Percentiles rank a stretch among this genome's conserved stretches.
phyloP scores from a whole-genome alignment of 2,888 invertebrate genomes.

The Anaspis maculata region DNA sequence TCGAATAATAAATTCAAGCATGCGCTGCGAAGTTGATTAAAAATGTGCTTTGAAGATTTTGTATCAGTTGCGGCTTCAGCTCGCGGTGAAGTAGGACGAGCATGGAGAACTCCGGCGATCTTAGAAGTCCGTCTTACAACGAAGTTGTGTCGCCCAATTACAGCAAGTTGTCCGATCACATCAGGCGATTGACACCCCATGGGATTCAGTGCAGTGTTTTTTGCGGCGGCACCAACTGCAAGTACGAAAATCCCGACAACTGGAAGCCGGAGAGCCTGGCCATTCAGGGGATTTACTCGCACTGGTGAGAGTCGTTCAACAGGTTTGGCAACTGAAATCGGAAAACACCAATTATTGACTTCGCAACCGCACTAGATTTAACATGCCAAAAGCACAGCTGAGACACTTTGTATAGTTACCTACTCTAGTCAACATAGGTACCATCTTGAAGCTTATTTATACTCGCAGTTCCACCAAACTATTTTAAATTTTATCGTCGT shows the following conservation, averaged over 20 bases:
- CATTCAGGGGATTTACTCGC: slow-evolving; percentile 73
- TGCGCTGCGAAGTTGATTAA: slow-evolving; percentile 25
- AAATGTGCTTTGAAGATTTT: slow-evolving; percentile 23
- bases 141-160: slow-evolving; percentile 41
- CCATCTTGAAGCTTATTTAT: no score
- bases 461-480: no score
- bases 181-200: slow-evolving; percentile 58
- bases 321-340: background rate
- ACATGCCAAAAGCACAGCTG: no score
- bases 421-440: no score
- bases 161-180: slow-evolving; percentile 47
- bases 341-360: no score
- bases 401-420: no score
- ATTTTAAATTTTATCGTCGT: no score
- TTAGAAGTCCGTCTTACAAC: slow-evolving; percentile 25
- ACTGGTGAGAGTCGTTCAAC: slow-evolving; percentile 62
- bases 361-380: no score
- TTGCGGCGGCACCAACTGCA: slow-evolving; percentile 76
- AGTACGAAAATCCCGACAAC: slow-evolving; percentile 63
- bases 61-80: no score
- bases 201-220: slow-evolving; percentile 72
- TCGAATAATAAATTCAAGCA: slow-evolving; percentile 32
- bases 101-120: slow-evolving; percentile 26
- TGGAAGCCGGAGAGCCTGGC: slow-evolving; percentile 56
- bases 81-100: no score